These are phyloP conservation scores for Tenualosa ilisha DNA, from an alignment of 2,797 vertebrate species.

Conservation along the genomic window DNA sequence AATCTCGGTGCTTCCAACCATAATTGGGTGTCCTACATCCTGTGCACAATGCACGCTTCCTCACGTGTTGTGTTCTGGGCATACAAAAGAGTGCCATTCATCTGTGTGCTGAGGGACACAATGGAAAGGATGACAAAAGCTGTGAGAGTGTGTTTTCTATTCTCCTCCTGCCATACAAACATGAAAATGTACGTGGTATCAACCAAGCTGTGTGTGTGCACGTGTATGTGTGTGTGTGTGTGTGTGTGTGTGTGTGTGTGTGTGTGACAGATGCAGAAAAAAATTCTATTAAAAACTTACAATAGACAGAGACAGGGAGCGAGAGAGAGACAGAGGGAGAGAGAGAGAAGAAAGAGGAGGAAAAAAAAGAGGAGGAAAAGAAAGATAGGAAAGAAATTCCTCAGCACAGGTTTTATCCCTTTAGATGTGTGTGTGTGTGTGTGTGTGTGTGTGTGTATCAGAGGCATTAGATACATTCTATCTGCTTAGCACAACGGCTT, in stretches of 20 bases:
- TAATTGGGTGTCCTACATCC: not conserved
- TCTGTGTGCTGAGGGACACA: not conserved
- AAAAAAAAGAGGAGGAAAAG: not conserved
- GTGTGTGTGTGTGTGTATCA: no score
- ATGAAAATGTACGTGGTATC: not conserved
- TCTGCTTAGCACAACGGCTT: no score
- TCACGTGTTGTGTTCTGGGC: not conserved
- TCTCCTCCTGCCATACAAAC: not conserved
- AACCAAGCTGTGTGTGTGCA: not conserved
- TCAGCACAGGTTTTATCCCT: no score
- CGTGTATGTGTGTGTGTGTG: slow-evolving; percentile 9
- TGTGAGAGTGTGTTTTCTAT: not conserved
- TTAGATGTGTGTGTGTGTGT: no score
- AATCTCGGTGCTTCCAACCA: not conserved
- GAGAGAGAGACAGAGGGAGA: not conserved
- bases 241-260: slow-evolving; percentile 9
- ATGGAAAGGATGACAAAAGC: not conserved
- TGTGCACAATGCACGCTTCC: not conserved
- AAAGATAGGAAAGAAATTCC: not conserved
- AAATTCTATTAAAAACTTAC: no score
- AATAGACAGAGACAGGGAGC: not conserved
- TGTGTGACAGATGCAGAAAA: no score
- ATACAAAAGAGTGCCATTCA: not conserved
- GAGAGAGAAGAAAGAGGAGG: no score
- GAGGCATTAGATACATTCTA: no score